Percentiles rank a stretch among this genome's conserved stretches.
Evolutionary conservation across 2,113 vertebrate species (phyloP).

Genomic region (Cathartes aura): DNA sequence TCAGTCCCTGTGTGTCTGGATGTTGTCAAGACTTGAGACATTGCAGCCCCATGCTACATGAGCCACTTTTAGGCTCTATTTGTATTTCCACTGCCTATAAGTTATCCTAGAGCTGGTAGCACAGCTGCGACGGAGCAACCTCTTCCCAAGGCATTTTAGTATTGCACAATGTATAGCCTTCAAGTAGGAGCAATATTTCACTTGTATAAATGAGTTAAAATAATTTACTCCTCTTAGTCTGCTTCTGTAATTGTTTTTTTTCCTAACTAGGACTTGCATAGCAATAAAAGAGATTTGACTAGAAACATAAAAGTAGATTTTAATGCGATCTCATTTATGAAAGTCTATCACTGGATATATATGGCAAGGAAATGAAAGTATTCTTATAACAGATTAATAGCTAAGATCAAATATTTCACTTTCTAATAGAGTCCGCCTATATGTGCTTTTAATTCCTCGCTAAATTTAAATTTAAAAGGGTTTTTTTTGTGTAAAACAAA

Average conservation of each 20-base stretch:
- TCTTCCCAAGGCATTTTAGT: not conserved
- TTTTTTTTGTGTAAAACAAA: not conserved
- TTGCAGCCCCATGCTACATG: not conserved
- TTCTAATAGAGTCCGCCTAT: conserved; percentile 31
- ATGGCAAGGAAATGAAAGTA: conserved; percentile 48
- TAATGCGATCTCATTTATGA: conserved; percentile 42
- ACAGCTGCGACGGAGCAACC: not conserved
- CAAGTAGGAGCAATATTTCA: not conserved
- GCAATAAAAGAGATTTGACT: conserved; percentile 27
- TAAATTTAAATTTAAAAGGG: conserved; percentile 11
- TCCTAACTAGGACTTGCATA: not conserved
- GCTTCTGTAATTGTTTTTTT: not conserved
- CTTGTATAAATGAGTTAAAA: not conserved
- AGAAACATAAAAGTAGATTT: conserved; percentile 45
- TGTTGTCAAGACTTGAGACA: not conserved
- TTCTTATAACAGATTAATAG: conserved; percentile 51
- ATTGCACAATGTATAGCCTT: not conserved
- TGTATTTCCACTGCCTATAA: not conserved
- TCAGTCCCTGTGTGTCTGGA: not conserved
- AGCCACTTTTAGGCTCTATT: not conserved
- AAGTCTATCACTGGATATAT: conserved; percentile 40
- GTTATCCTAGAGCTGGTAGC: not conserved
- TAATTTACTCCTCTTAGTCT: conserved; percentile 6
- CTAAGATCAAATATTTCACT: conserved; percentile 63
- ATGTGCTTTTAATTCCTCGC: conserved; percentile 39